Evolutionary conservation across 2,888 invertebrate species (phyloP).

Genomic region (Achlya flavicornis): DNA sequence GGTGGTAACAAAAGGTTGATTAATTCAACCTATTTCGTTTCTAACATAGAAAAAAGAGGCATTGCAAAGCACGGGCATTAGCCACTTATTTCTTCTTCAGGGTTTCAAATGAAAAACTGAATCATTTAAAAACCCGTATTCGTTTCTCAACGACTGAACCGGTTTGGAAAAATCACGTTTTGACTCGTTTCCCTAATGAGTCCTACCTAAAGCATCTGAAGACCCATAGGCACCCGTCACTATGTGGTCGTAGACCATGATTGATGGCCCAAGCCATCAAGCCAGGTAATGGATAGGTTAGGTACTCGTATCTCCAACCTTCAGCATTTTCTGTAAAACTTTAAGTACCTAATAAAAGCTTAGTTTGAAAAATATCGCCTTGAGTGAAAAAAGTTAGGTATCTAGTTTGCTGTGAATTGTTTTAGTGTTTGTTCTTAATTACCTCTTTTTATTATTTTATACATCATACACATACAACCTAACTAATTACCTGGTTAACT

Average conservation of each 20-base stretch:
- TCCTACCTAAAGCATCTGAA: slow-evolving; percentile 30
- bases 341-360: not conserved
- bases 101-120: too few species aligned
- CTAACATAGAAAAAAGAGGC: too few species aligned
- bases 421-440: too few species aligned
- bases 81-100: too few species aligned
- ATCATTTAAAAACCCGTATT: too few species aligned
- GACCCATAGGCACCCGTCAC: slow-evolving; percentile 29
- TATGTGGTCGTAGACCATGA: slow-evolving; percentile 33
- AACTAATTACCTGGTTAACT: too few species aligned
- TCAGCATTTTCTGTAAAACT: slow-evolving; percentile 23
- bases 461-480: too few species aligned
- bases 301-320: slow-evolving; percentile 26
- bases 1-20: too few species aligned
- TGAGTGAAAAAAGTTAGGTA: not conserved
- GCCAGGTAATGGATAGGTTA: slow-evolving; percentile 33
- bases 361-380: slow-evolving; percentile 1
- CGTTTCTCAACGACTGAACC: not conserved
- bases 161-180: slow-evolving; percentile 17
- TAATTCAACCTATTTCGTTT: too few species aligned
- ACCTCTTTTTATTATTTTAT: too few species aligned
- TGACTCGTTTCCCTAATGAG: slow-evolving; percentile 33
- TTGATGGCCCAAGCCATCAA: slow-evolving; percentile 38
- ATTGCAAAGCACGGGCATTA: too few species aligned
- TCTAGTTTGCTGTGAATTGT: too few species aligned